Conservation (phyloP, 2,113 vertebrate genomes). For the Dolichotis patagonum region DNA sequence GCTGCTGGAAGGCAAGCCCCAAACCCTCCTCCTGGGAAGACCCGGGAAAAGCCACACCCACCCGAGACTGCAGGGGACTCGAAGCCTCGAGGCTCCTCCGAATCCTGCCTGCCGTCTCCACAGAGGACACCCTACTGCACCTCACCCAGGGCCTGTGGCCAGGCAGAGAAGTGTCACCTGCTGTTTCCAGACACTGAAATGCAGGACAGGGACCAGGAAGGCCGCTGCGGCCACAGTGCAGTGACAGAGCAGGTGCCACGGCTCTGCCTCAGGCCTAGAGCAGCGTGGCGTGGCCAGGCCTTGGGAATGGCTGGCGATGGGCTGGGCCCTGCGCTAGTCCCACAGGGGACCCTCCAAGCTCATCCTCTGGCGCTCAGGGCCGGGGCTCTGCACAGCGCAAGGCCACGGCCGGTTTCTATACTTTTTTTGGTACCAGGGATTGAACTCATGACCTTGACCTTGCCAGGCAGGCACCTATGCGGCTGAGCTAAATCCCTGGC, state of each 20-base stretch:
- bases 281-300: background rate
- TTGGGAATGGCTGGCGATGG: background rate
- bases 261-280: background rate
- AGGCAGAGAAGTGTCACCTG: background rate
- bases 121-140: background rate
- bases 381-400: background rate
- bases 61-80: too few species aligned
- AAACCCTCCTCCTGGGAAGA: background rate
- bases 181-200: background rate
- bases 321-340: background rate
- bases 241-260: background rate
- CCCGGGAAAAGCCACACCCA: background rate
- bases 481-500: too few species aligned
- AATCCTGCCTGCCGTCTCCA: background rate
- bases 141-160: background rate
- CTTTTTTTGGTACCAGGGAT: too few species aligned
- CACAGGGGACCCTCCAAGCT: background rate
- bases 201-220: background rate
- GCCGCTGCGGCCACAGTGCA: background rate
- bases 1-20: accelerated
- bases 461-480: too few species aligned
- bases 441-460: too few species aligned
- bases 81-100: background rate
- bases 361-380: background rate
- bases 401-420: background rate